Percentiles rank a stretch among this genome's conserved stretches.
phyloP scores from a whole-genome alignment of 2,797 vertebrate species.

The Epinephelus coioides region DNA sequence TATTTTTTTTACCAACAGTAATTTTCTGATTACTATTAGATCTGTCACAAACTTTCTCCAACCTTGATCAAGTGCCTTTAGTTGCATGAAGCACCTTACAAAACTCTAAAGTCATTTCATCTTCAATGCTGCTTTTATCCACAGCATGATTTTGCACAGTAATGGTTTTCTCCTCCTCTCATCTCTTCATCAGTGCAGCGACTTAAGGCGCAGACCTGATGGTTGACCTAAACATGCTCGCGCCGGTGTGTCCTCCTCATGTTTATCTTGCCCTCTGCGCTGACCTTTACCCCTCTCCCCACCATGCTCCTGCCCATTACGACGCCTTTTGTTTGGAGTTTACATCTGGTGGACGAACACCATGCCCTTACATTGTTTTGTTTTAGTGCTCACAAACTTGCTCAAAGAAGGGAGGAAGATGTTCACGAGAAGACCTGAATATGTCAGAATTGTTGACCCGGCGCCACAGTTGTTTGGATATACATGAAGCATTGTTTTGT shows the following conservation, averaged over 20 bases:
- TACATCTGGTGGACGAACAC: constrained; percentile 71
- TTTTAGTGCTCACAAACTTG: constrained; percentile 55
- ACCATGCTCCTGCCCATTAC: constrained; percentile 50
- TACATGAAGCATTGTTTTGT: constrained; percentile 52
- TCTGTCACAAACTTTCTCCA: background rate
- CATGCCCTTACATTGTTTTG: constrained; percentile 61
- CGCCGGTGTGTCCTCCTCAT: constrained; percentile 39
- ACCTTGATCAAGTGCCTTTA: background rate
- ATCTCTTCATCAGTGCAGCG: constrained; percentile 8
- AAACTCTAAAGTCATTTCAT: background rate
- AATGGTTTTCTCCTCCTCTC: background rate
- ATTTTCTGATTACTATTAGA: too few relatives aligned
- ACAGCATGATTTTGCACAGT: background rate
- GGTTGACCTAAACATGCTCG: constrained; percentile 50
- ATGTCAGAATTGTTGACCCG: constrained; percentile 54
- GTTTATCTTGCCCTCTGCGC: constrained; percentile 64
- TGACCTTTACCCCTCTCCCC: constrained; percentile 74
- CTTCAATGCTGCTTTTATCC: background rate
- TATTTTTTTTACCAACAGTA: too few relatives aligned
- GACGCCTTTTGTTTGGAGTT: constrained; percentile 76
- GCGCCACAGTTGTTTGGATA: constrained; percentile 60
- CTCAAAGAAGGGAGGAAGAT: constrained; percentile 26
- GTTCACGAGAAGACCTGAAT: constrained; percentile 38
- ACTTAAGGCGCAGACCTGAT: constrained; percentile 20
- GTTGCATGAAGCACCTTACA: background rate